phyloP scores from a whole-genome alignment of 2,113 vertebrate genomes.

The Caranx ignobilis region DNA sequence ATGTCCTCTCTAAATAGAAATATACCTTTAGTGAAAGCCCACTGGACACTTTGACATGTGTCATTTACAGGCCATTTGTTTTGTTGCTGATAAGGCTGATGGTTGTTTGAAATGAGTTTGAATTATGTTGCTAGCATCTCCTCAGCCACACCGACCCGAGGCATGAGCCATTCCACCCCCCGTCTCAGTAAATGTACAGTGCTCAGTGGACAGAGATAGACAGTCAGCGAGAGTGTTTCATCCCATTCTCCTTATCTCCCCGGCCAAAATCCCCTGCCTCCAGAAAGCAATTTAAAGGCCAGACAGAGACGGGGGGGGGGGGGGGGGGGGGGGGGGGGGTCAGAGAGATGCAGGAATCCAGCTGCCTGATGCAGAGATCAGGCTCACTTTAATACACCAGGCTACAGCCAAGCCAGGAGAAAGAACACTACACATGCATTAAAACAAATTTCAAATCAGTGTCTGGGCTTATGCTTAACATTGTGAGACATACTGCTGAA shows the following conservation, averaged over 20 bases:
- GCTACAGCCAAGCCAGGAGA: not conserved
- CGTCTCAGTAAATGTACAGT: conserved; percentile 34
- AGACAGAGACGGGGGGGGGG: conserved; percentile 42
- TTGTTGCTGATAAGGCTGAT: conserved; percentile 13
- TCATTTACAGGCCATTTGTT: conserved; percentile 16
- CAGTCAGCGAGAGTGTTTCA: conserved; percentile 60
- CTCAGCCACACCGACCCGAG: conserved; percentile 17
- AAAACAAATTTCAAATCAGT: not conserved
- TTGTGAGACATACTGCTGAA: not conserved
- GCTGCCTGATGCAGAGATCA: conserved; percentile 35
- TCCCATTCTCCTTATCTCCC: conserved; percentile 70
- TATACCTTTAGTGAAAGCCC: not conserved
- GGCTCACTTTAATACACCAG: conserved; percentile 32
- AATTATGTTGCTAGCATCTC: conserved; percentile 13
- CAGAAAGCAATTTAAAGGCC: conserved; percentile 78
- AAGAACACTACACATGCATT: not conserved
- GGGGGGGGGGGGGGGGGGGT: conserved; percentile 15
- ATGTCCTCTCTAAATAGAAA: not conserved
- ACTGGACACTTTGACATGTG: conserved; percentile 7
- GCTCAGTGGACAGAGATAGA: conserved; percentile 48
- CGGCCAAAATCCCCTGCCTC: conserved; percentile 69
- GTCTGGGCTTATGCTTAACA: not conserved
- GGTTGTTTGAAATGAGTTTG: conserved; percentile 7
- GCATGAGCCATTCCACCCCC: conserved; percentile 38
- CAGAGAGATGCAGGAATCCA: conserved; percentile 37